Conservation (phyloP, 2,888 invertebrate species). For the Hylaea fasciaria region DNA sequence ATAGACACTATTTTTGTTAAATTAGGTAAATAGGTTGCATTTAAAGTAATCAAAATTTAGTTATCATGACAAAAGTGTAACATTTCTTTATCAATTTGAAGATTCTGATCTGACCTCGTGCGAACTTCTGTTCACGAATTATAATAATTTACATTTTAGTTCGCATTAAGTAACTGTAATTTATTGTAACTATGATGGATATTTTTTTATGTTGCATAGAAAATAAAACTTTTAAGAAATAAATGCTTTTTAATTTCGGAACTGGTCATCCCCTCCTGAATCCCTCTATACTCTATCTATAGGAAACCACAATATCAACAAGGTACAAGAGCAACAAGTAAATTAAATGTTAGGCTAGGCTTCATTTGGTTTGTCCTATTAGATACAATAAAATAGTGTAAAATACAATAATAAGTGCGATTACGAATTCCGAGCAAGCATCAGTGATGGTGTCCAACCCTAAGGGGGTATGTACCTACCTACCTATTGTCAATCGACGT, state of each 20-base stretch:
- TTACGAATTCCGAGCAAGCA: no score
- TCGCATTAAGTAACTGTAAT: conserved; percentile 83
- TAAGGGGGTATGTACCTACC: no score
- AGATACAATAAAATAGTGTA: no score
- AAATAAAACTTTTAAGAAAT: conserved; percentile 84
- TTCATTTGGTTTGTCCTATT: no score
- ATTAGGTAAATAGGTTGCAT: conserved; percentile 67
- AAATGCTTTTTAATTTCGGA: conserved; percentile 52
- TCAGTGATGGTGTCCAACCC: no score
- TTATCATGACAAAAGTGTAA: conserved; percentile 68
- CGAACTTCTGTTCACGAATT: conserved; percentile 70
- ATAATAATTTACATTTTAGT: conserved; percentile 78
- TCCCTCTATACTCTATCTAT: no score
- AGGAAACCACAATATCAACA: no score
- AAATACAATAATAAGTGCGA: no score
- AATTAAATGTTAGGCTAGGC: no score
- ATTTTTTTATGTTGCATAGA: conserved; percentile 86
- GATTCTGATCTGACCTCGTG: conserved; percentile 58
- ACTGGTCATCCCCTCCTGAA: no score
- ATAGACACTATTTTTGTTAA: conserved; percentile 59
- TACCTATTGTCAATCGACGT: no score
- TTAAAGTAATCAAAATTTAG: conserved; percentile 54
- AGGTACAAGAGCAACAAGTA: no score
- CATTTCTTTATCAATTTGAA: conserved; percentile 48
- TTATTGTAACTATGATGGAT: conserved; percentile 84